phyloP scores from a whole-genome alignment of 2,888 invertebrate genomes.

The Nephrotoma guestfalica region DNA sequence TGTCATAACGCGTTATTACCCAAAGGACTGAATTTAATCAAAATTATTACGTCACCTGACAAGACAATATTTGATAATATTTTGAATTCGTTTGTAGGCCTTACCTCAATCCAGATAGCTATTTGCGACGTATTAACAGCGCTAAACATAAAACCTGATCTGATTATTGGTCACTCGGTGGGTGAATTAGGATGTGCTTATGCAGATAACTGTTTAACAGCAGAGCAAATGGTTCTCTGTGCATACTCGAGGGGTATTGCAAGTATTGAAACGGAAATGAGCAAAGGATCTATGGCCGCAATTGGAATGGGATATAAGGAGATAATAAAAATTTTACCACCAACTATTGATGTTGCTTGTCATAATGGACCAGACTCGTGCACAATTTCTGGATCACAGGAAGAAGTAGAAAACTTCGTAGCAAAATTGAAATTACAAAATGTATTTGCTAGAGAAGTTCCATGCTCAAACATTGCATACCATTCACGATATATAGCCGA shows the following conservation, averaged over 20 bases:
- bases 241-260: constrained; percentile 73
- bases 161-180: constrained; percentile 78
- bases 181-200: constrained; percentile 93
- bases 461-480: constrained; percentile 78
- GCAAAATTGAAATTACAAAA: constrained; percentile 49
- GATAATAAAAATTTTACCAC: constrained; percentile 45
- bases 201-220: constrained; percentile 81
- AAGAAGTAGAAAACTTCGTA: constrained; percentile 49
- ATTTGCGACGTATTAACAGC: constrained; percentile 45
- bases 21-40: constrained; percentile 46
- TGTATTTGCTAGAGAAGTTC: constrained; percentile 69
- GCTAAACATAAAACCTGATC: constrained; percentile 51
- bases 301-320: constrained; percentile 51
- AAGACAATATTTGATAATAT: constrained; percentile 47
- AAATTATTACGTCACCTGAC: constrained; percentile 48
- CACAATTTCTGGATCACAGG: constrained; percentile 79
- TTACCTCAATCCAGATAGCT: constrained; percentile 51
- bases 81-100: constrained; percentile 55
- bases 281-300: constrained; percentile 77
- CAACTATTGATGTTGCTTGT: constrained; percentile 71
- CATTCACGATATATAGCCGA: constrained; percentile 71
- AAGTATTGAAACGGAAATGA: constrained; percentile 51
- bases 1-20: constrained; percentile 42
- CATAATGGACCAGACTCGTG: constrained; percentile 75
- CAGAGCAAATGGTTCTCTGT: constrained; percentile 70